phyloP scores from a whole-genome alignment of 1,140 invertebrate genomes.

The Lepidotrigona ventralis region DNA sequence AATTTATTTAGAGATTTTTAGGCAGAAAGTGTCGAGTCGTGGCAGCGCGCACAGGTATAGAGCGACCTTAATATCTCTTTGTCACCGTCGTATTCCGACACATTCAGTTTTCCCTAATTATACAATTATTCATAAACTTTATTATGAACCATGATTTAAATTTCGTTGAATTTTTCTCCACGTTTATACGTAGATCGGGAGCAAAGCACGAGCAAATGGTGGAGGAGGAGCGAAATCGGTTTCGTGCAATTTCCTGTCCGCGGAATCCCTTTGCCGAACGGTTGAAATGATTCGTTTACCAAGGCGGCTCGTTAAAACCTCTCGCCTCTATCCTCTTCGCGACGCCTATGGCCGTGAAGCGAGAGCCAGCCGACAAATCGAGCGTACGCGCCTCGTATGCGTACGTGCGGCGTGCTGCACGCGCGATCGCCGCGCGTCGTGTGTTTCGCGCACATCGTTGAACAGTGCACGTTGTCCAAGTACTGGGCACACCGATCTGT shows the following conservation, averaged over 20 bases:
- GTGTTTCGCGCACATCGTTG: slow-evolving; percentile 26
- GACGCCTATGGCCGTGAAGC: slow-evolving; percentile 12
- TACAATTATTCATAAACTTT: no score
- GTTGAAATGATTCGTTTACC: slow-evolving; percentile 45
- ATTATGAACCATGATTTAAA: no score
- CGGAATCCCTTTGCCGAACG: slow-evolving; percentile 23
- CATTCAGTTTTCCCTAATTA: no score
- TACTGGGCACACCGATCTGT: not conserved
- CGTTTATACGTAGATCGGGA: not conserved
- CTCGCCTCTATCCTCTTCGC: slow-evolving; percentile 24
- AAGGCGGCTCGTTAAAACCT: slow-evolving; percentile 35
- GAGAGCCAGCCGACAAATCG: slow-evolving; percentile 7
- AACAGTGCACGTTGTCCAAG: slow-evolving; percentile 6
- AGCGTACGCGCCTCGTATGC: not conserved
- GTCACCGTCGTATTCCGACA: no score
- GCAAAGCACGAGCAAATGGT: not conserved
- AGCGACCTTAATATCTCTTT: no score
- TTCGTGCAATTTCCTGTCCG: slow-evolving; percentile 38
- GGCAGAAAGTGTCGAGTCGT: no score
- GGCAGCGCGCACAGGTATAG: no score
- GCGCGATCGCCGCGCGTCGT: not conserved
- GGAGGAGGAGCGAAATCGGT: not conserved
- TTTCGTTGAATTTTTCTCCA: no score
- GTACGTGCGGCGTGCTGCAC: slow-evolving; percentile 6
- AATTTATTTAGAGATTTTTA: no score